A percentile compares a stretch with the other conserved stretches of the same genome.
phyloP scores from a whole-genome alignment of 2,888 invertebrate genomes.

The Hylaea fasciaria region DNA sequence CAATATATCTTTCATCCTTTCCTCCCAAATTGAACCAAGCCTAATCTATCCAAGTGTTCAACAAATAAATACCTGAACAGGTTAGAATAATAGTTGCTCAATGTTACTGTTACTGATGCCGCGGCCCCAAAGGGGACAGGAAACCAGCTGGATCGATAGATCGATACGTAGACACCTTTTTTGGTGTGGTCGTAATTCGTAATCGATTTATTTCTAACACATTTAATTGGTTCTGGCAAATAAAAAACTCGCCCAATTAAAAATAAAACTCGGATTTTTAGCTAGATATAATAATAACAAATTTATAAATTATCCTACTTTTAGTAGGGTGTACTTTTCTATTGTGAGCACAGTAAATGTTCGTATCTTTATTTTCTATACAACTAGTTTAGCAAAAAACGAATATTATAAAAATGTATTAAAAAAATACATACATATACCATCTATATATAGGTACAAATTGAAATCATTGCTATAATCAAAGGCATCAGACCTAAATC shows the following conservation, averaged over 20 bases:
- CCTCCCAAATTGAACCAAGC: neutral
- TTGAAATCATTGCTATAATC: no score
- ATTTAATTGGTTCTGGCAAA: slow-evolving; percentile 26
- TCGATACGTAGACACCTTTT: slow-evolving; percentile 40
- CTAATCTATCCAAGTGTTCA: neutral
- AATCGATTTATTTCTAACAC: slow-evolving; percentile 10
- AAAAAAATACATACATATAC: no score
- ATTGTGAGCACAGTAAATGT: no score
- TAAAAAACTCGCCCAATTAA: neutral
- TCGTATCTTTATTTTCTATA: no score
- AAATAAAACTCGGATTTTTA: no score
- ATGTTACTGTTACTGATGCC: slow-evolving; percentile 43
- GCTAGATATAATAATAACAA: no score
- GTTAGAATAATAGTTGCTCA: slow-evolving; percentile 3
- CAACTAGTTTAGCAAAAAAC: no score
- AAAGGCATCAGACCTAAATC: no score
- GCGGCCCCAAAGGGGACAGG: slow-evolving; percentile 46
- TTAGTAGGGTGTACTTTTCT: no score
- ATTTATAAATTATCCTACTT: no score
- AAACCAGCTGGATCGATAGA: slow-evolving; percentile 42
- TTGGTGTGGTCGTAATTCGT: slow-evolving; percentile 30
- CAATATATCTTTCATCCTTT: slow-evolving; percentile 5
- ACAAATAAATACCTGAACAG: slow-evolving; percentile 1
- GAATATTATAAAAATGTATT: no score
- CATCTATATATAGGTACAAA: no score